Conservation (phyloP, 2,113 vertebrate genomes). For the Macrotus californicus region DNA sequence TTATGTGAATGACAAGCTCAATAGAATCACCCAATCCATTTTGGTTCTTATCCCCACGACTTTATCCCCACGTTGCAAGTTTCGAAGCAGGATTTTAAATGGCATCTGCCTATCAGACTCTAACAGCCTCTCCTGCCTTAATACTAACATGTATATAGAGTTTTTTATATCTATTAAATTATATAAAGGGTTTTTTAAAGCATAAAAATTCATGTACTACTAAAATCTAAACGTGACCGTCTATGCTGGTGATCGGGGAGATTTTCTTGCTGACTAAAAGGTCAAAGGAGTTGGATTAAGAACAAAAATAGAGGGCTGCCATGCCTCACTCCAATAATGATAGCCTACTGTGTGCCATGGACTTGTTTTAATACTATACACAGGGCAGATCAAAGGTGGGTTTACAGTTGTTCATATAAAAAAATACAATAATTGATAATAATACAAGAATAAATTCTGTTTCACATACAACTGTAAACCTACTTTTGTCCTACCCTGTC, state of each 20-base stretch:
- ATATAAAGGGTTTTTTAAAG: not conserved
- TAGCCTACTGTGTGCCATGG: not conserved
- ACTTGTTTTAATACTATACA: not conserved
- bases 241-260: not conserved
- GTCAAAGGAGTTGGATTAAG: not conserved
- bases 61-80: not conserved
- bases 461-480: not conserved
- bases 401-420: not conserved
- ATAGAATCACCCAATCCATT: not conserved
- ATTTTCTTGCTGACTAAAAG: not conserved
- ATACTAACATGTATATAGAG: not conserved
- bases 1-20: not conserved
- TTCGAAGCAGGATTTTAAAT: not conserved
- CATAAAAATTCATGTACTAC: not conserved
- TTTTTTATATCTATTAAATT: conserved; percentile 3
- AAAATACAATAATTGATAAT: not conserved
- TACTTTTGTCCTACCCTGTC: not conserved
- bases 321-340: not conserved
- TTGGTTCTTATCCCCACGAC: not conserved
- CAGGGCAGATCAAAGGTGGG: not conserved
- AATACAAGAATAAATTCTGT: not conserved
- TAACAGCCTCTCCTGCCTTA: not conserved
- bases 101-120: not conserved
- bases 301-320: not conserved
- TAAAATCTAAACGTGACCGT: not conserved